Base-by-base conservation (phyloP, 2,113 vertebrate genomes). In the Brienomyrus brachyistius region DNA sequence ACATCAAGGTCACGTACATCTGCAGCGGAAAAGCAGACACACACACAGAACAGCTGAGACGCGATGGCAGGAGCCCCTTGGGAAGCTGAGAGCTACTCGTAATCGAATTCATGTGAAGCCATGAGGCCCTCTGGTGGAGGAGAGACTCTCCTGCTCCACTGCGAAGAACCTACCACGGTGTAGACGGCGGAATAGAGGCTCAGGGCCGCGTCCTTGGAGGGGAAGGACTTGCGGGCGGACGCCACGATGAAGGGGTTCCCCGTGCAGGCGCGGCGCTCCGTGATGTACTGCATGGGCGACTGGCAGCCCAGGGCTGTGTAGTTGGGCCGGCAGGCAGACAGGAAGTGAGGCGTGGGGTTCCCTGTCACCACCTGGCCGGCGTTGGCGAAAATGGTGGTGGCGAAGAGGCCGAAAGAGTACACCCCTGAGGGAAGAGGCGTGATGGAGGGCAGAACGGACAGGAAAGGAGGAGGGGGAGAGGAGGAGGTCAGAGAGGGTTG, bases 331-430 rank as follows among this genome's bases (percentile, higher is more conserved):
- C 98, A 98, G 83, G 97, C 97, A 0, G 97, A 96, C 91, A 98
- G 95, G 94, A 98, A 98, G 92, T 98, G 97, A 1, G 98, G 98
- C 0, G 97, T 96, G 90, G 97, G 97, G 93, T 97, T 97, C 52
- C 98, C 98, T 0, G 97, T 98, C 90, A 98, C 97, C 87, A 97
- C 97, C 93, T 98, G 97, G n/a, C 97, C 97, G 0, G 97, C 97
- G 11, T 97, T 98, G 89, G 96, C 97, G 19, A 98, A 98, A 93
- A 98, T 98, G 91, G 95, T 96, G 5, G 97, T 97, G 89, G 97
- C 96, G 93, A 98, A 98, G 27, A 98, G 96, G 88, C 98, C 98
- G 1, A 98, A 98, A 27, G 97, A 96, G 50, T 97, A 98, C 56
- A 98, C 97, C 8, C 97, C 98, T 98, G 90, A 27, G 43, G 19